Conservation (phyloP, 2,797 vertebrate species). For the Enteromius radiatus region DNA sequence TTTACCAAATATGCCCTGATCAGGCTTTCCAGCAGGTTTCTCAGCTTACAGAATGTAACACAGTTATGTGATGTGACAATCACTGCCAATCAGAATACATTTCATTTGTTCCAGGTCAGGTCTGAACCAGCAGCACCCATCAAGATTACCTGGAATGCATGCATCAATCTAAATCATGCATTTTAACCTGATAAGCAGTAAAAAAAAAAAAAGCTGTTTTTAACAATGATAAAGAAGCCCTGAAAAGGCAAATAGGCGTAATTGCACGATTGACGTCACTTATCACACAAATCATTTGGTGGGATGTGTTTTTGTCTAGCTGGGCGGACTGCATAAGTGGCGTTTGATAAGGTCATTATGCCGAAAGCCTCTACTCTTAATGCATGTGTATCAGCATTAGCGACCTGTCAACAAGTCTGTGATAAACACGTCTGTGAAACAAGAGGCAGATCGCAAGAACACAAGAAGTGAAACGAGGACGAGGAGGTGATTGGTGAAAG, state of each 20-base stretch:
- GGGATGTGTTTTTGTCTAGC: constrained; percentile 41
- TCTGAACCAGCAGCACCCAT: neutral
- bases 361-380: constrained; percentile 45
- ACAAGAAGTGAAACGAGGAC: constrained; percentile 45
- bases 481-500: constrained; percentile 58
- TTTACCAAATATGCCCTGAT: neutral
- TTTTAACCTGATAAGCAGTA: neutral
- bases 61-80: neutral
- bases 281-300: constrained; percentile 31
- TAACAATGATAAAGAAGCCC: neutral
- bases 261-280: constrained; percentile 46
- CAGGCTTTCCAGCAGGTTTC: neutral
- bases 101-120: neutral
- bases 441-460: constrained; percentile 24
- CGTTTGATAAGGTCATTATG: constrained; percentile 58
- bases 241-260: neutral
- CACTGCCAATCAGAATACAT: neutral
- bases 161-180: neutral
- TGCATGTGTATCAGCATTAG: constrained; percentile 52
- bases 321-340: constrained; percentile 32
- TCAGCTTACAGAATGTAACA: neutral
- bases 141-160: neutral
- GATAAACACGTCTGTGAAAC: constrained; percentile 48
- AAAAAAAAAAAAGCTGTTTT: neutral
- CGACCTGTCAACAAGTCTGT: constrained; percentile 51